Evolutionary conservation across 92 coral and sea anemone genomes (phyloP), one percentile per base, ranked within the genome.

Genomic region (Virgularia gustaviana): DNA sequence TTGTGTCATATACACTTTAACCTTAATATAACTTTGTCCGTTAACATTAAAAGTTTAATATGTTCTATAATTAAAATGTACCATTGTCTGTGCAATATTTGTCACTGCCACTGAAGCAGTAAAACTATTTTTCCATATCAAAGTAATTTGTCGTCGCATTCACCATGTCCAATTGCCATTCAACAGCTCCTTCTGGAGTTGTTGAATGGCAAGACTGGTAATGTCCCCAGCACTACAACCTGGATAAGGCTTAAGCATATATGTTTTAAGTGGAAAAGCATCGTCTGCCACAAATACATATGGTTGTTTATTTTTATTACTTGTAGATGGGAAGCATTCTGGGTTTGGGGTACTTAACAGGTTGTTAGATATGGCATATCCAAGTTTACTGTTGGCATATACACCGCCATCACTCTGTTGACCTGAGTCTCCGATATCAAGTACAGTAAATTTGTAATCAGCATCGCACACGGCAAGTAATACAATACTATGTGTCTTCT

Each of bases 361-460:
- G 63, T 72, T 72, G 60, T 72, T 72, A 55, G 54, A 65, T 22
- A 73, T 73, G 42, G 18, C 70, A 73, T 57, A 73, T 38, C 78
- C 70, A 25, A 73, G 45, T 41, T 49, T 72, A 54, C 77, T 72
- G 60, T 72, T 72, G 57, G 77, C 60, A 53, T 72, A 72, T 51
- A 72, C 77, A 32, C 77, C 77, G 55, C 72, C 72, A 45, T 75
- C 80, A 61, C 55, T 49, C 52, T 43, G 79, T 47, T 55, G 34
- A 20, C 66, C 66, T n/a, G 66, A 34, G 45, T 60, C 43, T 60
- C 66, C 66, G n/a, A 33, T 60, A 28, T 60, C 66, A 9, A 60
- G 43, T 2, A 60, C 2, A n/a, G 25, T 60, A 31, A 60, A 60
- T 35, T 31, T 1, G 25, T 60, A 33, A 13, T 33, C 43, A 16